phyloP scores from a whole-genome alignment of 1,140 invertebrate species.

The Vollenhovia emeryi region DNA sequence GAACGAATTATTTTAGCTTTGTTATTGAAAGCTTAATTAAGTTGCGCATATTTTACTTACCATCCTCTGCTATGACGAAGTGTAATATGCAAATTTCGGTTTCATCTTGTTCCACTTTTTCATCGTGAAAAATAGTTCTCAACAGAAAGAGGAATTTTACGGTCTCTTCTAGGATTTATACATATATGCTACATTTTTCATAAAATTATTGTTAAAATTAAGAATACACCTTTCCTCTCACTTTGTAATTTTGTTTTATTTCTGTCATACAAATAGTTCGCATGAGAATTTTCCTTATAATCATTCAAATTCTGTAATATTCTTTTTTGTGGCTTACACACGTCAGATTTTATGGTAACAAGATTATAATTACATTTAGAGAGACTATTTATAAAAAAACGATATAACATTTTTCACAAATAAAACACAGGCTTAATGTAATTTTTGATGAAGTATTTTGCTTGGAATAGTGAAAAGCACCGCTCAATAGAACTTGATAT shows the following conservation, averaged over 20 bases:
- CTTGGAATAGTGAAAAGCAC: neutral
- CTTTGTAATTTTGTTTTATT: neutral
- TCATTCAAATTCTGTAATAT: neutral
- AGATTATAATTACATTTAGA: neutral
- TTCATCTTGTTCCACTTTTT: slow-evolving; percentile 9
- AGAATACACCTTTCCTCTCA: neutral
- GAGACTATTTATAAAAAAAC: neutral
- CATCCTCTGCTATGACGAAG: neutral
- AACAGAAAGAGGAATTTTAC: neutral
- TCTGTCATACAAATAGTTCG: neutral
- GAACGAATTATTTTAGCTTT: slow-evolving; percentile 10
- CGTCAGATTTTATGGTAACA: neutral
- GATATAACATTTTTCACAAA: neutral
- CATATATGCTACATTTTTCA: neutral
- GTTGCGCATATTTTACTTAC: slow-evolving; percentile 15
- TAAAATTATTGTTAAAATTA: slow-evolving; percentile 9
- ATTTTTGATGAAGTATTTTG: too few species aligned
- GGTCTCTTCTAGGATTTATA: neutral
- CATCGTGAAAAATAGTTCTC: neutral
- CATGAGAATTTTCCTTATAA: neutral
- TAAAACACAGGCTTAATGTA: neutral
- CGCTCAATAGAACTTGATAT: neutral
- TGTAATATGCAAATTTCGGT: slow-evolving; percentile 6
- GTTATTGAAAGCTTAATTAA: slow-evolving; percentile 5
- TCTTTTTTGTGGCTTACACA: neutral